phyloP scores from a whole-genome alignment of 2,797 vertebrate species.

The Harpagifer antarcticus region DNA sequence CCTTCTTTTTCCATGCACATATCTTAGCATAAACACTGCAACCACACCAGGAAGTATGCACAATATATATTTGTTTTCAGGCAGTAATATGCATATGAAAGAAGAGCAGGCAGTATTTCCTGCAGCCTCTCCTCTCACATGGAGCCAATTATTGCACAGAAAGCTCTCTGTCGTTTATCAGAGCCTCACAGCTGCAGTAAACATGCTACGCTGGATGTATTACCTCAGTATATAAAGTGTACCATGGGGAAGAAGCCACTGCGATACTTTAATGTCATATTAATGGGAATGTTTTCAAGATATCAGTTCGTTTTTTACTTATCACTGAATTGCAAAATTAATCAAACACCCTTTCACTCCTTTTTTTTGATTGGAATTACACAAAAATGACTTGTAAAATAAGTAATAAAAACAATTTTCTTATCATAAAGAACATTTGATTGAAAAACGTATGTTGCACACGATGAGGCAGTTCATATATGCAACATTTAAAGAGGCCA shows the following conservation, averaged over 20 bases:
- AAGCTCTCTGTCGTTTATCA: conserved; percentile 62
- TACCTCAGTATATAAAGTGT: conserved; percentile 43
- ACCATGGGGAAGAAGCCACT: conserved; percentile 15
- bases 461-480: too few relatives aligned
- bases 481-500: too few relatives aligned
- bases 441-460: too few relatives aligned
- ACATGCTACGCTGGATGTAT: conserved; percentile 42
- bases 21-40: conserved; percentile 18
- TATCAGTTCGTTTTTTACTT: conserved; percentile 1
- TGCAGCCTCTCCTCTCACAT: conserved; percentile 44
- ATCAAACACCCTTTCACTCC: too few relatives aligned
- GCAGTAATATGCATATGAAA: conserved; percentile 60
- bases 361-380: not conserved
- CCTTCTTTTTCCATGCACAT: conserved; percentile 45
- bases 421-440: too few relatives aligned
- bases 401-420: too few relatives aligned
- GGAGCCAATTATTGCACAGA: conserved; percentile 56
- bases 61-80: conserved; percentile 47
- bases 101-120: conserved; percentile 44
- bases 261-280: conserved; percentile 15
- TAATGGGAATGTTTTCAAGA: conserved; percentile 1
- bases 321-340: not conserved
- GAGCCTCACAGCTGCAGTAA: conserved; percentile 68
- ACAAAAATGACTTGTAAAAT: too few relatives aligned
- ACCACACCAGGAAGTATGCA: conserved; percentile 15